Evolutionary conservation across 2,113 vertebrate genomes (phyloP).

Genomic region (Pyrgilauda ruficollis): DNA sequence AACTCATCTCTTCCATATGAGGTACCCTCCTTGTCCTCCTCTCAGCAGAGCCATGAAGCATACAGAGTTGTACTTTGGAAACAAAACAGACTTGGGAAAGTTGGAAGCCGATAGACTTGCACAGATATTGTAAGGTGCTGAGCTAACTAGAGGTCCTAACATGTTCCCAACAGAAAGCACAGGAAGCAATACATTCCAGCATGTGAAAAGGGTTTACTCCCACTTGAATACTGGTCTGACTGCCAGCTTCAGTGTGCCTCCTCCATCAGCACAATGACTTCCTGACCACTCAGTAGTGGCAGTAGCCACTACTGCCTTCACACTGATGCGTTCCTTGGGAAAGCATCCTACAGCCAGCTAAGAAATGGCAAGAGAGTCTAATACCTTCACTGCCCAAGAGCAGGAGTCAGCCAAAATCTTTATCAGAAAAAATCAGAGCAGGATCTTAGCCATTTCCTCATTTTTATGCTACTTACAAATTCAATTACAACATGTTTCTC

Average conservation of each 20-base stretch:
- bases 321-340: neutral
- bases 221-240: neutral
- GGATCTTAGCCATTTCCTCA: neutral
- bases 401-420: neutral
- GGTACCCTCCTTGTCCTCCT: neutral
- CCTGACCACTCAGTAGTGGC: rapidly evolving
- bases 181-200: neutral
- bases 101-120: neutral
- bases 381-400: neutral
- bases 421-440: neutral
- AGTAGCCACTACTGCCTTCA: neutral
- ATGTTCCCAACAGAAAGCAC: neutral
- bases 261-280: neutral
- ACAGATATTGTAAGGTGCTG: neutral
- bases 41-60: neutral
- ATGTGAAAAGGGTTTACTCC: neutral
- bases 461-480: neutral
- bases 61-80: neutral
- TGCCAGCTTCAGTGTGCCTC: neutral
- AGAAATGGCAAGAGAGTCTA: neutral
- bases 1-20: neutral
- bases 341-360: neutral
- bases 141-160: neutral
- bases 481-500: neutral
- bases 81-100: slow-evolving; percentile 60